These are phyloP conservation scores for Tapera naevia DNA, from an alignment of 2,797 vertebrate genomes.

Conservation along the genomic window DNA sequence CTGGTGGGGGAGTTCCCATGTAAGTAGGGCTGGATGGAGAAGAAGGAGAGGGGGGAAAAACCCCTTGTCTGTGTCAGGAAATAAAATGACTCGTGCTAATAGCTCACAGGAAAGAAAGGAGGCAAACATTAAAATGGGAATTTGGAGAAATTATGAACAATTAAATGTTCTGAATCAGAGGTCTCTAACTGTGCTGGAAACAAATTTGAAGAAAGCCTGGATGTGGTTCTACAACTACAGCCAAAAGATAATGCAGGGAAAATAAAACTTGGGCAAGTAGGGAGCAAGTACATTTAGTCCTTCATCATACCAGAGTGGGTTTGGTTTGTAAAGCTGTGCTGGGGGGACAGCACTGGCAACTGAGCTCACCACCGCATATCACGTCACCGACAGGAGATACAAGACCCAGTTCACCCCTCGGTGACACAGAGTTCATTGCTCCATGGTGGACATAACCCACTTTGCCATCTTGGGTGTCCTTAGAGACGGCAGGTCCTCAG, in stretches of 20 bases:
- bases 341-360: too few relatives aligned
- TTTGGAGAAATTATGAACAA: not conserved
- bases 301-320: not conserved
- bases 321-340: not conserved
- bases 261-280: not conserved
- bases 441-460: rapidly evolving
- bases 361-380: rapidly evolving
- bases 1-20: not conserved
- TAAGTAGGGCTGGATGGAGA: not conserved
- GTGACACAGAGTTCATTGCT: rapidly evolving
- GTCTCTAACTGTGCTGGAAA: not conserved
- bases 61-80: not conserved
- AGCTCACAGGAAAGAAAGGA: not conserved
- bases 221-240: not conserved
- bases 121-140: not conserved
- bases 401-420: rapidly evolving
- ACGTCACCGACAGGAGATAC: rapidly evolving
- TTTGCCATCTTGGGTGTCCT: not conserved
- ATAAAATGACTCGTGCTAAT: not conserved
- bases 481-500: rapidly evolving
- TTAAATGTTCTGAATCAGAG: not conserved
- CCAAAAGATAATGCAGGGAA: not conserved
- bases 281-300: not conserved
- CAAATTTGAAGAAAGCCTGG: not conserved
- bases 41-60: not conserved